These are phyloP conservation scores for Brachionus rubens DNA, from an alignment of 1,140 invertebrate species.

Conservation along the genomic window DNA sequence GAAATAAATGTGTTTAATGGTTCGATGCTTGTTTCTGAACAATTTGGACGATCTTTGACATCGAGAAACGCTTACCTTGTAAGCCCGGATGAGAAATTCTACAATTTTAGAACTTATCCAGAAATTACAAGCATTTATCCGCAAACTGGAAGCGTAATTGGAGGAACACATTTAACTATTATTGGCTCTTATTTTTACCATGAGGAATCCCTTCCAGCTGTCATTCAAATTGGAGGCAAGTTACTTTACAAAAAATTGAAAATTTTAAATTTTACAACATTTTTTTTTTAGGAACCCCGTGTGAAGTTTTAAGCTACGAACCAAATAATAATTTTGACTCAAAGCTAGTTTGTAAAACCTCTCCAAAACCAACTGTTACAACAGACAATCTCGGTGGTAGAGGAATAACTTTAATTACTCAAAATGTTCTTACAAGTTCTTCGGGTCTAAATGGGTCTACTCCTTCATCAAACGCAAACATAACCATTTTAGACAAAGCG, in stretches of 20 bases:
- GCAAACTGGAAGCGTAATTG: not conserved
- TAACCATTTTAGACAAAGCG: not conserved
- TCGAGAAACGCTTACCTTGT: not conserved
- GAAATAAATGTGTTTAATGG: slow-evolving; percentile 23
- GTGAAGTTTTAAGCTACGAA: not conserved
- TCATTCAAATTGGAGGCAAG: not conserved
- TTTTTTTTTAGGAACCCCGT: not conserved
- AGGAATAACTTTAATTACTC: slow-evolving; percentile 15
- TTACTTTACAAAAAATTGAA: not conserved
- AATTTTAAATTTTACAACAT: too few relatives aligned
- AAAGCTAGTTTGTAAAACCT: not conserved
- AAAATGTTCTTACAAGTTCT: not conserved
- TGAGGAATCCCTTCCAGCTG: not conserved
- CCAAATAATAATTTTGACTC: not conserved
- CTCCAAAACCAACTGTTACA: not conserved
- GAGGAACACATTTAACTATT: not conserved
- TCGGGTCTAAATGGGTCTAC: not conserved
- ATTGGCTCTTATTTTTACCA: slow-evolving; percentile 21
- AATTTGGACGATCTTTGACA: slow-evolving; percentile 1
- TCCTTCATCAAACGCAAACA: not conserved
- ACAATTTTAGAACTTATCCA: slow-evolving; percentile 34
- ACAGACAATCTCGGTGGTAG: slow-evolving; percentile 6
- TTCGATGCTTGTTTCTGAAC: not conserved
- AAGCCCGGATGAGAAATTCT: not conserved
- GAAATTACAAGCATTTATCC: not conserved